Evolutionary conservation across 2,113 vertebrate genomes (phyloP).

Genomic region (Heptranchias perlo): DNA sequence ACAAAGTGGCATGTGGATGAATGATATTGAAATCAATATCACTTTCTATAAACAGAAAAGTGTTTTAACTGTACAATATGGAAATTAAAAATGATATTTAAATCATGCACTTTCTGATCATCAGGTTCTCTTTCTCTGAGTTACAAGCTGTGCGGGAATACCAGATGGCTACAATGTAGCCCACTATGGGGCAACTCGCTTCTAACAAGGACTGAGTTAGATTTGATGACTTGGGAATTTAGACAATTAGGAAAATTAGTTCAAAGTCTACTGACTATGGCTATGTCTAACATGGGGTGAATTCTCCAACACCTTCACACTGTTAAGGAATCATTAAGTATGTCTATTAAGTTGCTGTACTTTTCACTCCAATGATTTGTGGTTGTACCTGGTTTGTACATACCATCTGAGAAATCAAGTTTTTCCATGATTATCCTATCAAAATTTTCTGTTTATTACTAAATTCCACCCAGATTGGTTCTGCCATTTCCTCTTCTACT

Average conservation of each 20-base stretch:
- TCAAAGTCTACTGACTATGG: neutral
- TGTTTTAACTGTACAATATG: neutral
- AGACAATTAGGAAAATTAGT: neutral
- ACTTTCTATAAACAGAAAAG: neutral
- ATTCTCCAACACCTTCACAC: neutral
- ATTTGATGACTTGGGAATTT: neutral
- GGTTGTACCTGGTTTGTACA: neutral
- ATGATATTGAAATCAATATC: neutral
- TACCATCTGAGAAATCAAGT: neutral
- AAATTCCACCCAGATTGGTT: neutral
- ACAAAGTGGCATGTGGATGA: neutral
- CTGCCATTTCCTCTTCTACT: neutral
- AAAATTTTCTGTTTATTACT: neutral
- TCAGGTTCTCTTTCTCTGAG: neutral
- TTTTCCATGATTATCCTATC: neutral
- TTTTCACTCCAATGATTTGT: neutral
- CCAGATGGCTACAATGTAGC: too few species aligned
- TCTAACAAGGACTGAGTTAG: neutral
- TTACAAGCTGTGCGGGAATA: neutral
- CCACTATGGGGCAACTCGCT: neutral
- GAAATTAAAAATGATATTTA: neutral
- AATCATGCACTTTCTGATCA: neutral
- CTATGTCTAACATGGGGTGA: neutral
- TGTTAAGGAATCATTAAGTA: neutral
- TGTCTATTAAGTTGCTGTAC: neutral